phyloP scores from a whole-genome alignment of 2,888 invertebrate species.

The Teleiodes luculella region DNA sequence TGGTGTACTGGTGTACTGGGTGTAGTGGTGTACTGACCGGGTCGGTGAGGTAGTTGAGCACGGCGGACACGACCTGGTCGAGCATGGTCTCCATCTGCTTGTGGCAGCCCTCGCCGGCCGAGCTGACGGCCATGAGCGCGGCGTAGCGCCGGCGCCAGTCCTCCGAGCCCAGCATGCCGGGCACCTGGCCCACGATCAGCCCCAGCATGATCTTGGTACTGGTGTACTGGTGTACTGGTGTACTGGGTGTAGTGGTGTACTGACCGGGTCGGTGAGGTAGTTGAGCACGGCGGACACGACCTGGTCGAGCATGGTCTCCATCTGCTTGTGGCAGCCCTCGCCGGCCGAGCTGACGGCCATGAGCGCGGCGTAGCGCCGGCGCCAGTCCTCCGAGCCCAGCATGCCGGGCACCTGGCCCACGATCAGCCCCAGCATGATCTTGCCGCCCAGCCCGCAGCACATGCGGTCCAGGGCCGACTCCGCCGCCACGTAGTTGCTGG shows the following conservation, averaged over 20 bases:
- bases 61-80: slow-evolving; percentile 94
- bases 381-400: slow-evolving; percentile 91
- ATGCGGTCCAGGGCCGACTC: slow-evolving; percentile 98
- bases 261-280: slow-evolving; percentile 89
- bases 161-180: slow-evolving; percentile 89
- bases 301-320: slow-evolving; percentile 96
- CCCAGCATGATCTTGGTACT: slow-evolving; percentile 92
- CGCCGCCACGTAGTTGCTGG: slow-evolving; percentile 94
- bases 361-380: slow-evolving; percentile 95
- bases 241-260: slow-evolving; percentile 45
- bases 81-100: slow-evolving; percentile 98
- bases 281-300: slow-evolving; percentile 94
- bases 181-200: slow-evolving; percentile 90
- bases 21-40: slow-evolving; percentile 82
- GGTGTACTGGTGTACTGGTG: too few species aligned
- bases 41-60: slow-evolving; percentile 91
- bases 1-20: too few species aligned
- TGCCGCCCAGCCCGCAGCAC: slow-evolving; percentile 97
- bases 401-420: slow-evolving; percentile 91
- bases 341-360: slow-evolving; percentile 99
- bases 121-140: slow-evolving; percentile 98
- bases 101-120: slow-evolving; percentile 98
- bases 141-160: slow-evolving; percentile 96
- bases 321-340: slow-evolving; percentile 99
- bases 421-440: slow-evolving; percentile 93